These are phyloP conservation scores for Dolomedes plantarius DNA, from an alignment of 2,888 invertebrate genomes.

Conservation along the genomic window DNA sequence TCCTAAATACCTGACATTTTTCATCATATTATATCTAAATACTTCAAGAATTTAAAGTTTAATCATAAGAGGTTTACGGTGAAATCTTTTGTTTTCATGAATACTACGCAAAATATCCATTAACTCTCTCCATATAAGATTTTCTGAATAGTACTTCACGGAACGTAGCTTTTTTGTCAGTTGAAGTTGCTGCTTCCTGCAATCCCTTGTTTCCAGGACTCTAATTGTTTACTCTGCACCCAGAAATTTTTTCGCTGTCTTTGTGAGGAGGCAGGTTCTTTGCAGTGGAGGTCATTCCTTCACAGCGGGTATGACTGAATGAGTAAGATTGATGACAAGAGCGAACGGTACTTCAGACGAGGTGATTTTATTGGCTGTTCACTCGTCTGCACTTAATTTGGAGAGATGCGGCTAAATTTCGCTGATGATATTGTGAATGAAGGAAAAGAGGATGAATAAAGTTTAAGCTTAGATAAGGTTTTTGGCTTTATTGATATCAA, in stretches of 20 bases:
- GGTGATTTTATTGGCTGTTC: constrained; percentile 2
- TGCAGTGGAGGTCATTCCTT: not conserved
- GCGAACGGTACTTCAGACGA: not conserved
- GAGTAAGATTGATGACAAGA: not conserved
- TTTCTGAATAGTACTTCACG: too few species aligned
- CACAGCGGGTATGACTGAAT: not conserved
- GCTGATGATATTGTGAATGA: not conserved
- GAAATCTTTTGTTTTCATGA: too few species aligned
- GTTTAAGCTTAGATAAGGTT: not conserved
- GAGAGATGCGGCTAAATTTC: not conserved
- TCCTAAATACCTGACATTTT: too few species aligned
- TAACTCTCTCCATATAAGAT: too few species aligned
- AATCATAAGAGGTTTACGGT: too few species aligned
- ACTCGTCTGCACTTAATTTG: not conserved
- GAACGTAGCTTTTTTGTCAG: not conserved
- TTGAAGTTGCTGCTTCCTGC: not conserved
- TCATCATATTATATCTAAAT: too few species aligned
- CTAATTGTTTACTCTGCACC: not conserved
- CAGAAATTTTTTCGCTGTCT: not conserved
- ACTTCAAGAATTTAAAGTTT: too few species aligned
- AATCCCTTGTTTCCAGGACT: not conserved
- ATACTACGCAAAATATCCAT: too few species aligned
- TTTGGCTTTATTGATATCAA: too few species aligned
- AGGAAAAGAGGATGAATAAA: not conserved
- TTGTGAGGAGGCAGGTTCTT: not conserved